Base-by-base conservation (phyloP, 2,797 vertebrate genomes). In the Myotis daubentonii region DNA sequence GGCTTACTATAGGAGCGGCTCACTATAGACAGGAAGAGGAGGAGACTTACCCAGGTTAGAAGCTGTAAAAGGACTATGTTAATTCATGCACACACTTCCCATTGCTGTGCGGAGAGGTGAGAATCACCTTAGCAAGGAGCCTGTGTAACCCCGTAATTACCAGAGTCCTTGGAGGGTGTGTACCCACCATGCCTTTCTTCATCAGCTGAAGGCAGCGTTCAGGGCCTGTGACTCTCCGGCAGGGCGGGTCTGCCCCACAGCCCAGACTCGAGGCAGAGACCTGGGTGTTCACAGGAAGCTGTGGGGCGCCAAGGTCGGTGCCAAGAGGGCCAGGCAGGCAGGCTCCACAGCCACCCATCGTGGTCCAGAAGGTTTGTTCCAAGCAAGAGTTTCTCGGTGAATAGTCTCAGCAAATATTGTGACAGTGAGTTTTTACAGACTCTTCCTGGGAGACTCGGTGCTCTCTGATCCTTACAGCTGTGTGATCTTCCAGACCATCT, bases 41-140 rank as follows among this genome's bases (percentile, higher is more conserved):
- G 81, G 47, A 66, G 72, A 83, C 62, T 89, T 51, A 30, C 78
- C 36, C 16, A 7, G 38, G 23, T 87, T 66, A 74, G 75, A 83
- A 86, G 57, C 60, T 28, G 53, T 25, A 74, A 70, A 82, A 62
- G 66, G 87, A 38, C 75, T 74, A 0, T 81, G 55, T 92, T 91
- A 89, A 95, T 89, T 95, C 86, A 95, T 75, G n/a, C 25, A 47
- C 28, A 82, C 23, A 85, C 51, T 92, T 89, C 38, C 44, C n/a
- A 51, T 41, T 72, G 66, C 75, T 95, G 36, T 65, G 15, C 6
- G 17, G n/a, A n/a, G 15, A 65, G 62, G 30, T 3, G 62, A 65
- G 62, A 65, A n/a, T 65, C 62, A n/a, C 30, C 15, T 17, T 17
- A n/a, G 62, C 15, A n/a, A 65, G 0, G 60, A n/a, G 60, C 60